Percentiles rank a stretch among this genome's conserved stretches.
Evolutionary conservation across 1,140 invertebrate genomes (phyloP).

Genomic region (Solen grandis): DNA sequence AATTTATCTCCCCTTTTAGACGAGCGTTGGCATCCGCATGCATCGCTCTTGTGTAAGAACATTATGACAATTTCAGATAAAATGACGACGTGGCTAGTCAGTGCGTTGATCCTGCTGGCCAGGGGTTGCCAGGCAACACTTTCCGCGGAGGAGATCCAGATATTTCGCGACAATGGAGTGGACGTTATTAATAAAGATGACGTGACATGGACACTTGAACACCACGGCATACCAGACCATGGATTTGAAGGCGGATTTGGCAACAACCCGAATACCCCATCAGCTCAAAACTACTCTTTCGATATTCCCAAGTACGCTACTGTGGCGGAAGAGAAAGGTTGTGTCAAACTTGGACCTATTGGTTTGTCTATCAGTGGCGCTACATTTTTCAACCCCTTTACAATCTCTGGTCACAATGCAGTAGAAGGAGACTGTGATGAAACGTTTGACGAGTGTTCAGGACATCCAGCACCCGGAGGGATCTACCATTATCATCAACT

Average conservation of each 20-base stretch:
- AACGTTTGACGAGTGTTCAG: neutral
- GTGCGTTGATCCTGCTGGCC: too few species aligned
- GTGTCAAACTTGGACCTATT: slow-evolving; percentile 21
- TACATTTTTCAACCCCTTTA: slow-evolving; percentile 31
- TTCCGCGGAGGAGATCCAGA: slow-evolving; percentile 2
- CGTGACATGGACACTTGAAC: slow-evolving; percentile 12
- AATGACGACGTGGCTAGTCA: too few species aligned
- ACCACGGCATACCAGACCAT: slow-evolving; percentile 24
- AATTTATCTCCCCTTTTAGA: too few species aligned
- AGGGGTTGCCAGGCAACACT: too few species aligned
- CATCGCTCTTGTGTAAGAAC: too few species aligned
- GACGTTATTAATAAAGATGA: neutral
- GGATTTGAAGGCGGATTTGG: slow-evolving; percentile 19
- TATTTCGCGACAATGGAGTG: neutral
- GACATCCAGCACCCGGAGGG: slow-evolving; percentile 5
- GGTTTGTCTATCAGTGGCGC: slow-evolving; percentile 19
- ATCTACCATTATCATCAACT: slow-evolving; percentile 31
- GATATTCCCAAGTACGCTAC: slow-evolving; percentile 10
- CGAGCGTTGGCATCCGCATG: too few species aligned
- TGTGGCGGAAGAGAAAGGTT: slow-evolving; percentile 5
- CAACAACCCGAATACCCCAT: slow-evolving; percentile 13
- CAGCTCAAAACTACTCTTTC: slow-evolving; percentile 1
- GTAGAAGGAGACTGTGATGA: slow-evolving; percentile 34
- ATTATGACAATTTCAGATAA: too few species aligned
- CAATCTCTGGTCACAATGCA: slow-evolving; percentile 13